A percentile compares a stretch with the other conserved stretches of the same genome.
phyloP scores from a whole-genome alignment of 1,140 invertebrate species.

The Drosophila gunungcola region DNA sequence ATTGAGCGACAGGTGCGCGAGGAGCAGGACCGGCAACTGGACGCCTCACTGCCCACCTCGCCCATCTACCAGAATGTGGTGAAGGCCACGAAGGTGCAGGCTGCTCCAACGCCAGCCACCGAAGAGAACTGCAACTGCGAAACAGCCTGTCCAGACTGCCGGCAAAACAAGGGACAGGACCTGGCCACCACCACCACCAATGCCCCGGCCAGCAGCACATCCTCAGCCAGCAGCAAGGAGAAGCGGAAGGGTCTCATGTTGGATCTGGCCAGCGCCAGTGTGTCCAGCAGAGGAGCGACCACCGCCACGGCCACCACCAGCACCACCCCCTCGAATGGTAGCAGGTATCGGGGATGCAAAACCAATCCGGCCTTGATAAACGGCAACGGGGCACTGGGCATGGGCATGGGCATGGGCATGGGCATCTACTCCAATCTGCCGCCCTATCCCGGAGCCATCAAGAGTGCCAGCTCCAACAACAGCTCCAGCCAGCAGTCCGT shows the following conservation, averaged over 20 bases:
- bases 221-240: conserved; percentile 64
- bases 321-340: conserved; percentile 29
- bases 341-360: conserved; percentile 57
- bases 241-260: conserved; percentile 87
- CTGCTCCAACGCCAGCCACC: background rate
- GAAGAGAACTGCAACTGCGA: conserved; percentile 72
- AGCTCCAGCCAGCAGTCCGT: conserved; percentile 70
- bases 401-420: conserved; percentile 9
- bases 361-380: conserved; percentile 62
- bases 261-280: conserved; percentile 86
- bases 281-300: conserved; percentile 6
- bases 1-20: conserved; percentile 70
- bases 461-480: conserved; percentile 73
- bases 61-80: conserved; percentile 77
- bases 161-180: conserved; percentile 41
- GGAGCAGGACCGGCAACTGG: conserved; percentile 27
- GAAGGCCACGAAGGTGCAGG: conserved; percentile 26
- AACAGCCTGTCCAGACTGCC: conserved; percentile 60
- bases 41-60: conserved; percentile 37
- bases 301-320: conserved; percentile 32
- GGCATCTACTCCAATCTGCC: conserved; percentile 75
- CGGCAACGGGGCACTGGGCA: conserved; percentile 51
- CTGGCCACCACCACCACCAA: conserved; percentile 6
- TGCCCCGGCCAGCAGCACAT: background rate
- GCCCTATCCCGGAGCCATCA: conserved; percentile 71